Base-by-base conservation (phyloP, 2,888 invertebrate genomes). In the Torymus aiolomorphi region DNA sequence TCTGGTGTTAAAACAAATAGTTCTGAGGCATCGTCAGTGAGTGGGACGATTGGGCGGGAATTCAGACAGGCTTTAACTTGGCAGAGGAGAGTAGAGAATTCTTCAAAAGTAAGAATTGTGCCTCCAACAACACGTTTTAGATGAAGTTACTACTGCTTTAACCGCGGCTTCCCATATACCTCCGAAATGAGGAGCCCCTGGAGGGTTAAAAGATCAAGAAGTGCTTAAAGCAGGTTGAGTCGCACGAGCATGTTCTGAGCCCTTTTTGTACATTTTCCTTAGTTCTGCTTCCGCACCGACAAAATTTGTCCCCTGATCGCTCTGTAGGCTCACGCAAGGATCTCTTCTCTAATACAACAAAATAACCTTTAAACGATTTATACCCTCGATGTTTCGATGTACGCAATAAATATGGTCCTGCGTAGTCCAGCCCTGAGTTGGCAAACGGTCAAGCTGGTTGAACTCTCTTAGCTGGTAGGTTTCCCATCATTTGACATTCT, bases 261-360 rank as follows among this genome's bases (percentile, higher is more conserved):
- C 14, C 57, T 57, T 57, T 14, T 57, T 57, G 14, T 57, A 57
- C 57, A 57, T 57, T n/a, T 57, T 51, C 11, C 51, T 51, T 11
- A 51, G 51, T 51, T 51, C 51, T 8, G 51, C 51, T 8, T 51
- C 51, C 11, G 51, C 51, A 8, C n/a, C n/a, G n/a, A n/a, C n/a
- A n/a, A n/a, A n/a, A n/a, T n/a, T n/a, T n/a, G n/a, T n/a, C n/a
- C n/a, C 51, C 51, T n/a, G n/a, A n/a, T n/a, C n/a, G n/a, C n/a
- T n/a, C n/a, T n/a, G n/a, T n/a, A n/a, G n/a, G n/a, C n/a, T n/a
- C n/a, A n/a, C n/a, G n/a, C n/a, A n/a, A n/a, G n/a, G n/a, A n/a
- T n/a, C n/a, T n/a, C n/a, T n/a, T n/a, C n/a, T n/a, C n/a, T n/a
- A 66, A 66, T 16, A 66, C 52, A 10, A 14, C 66, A 16, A 66